Evolutionary conservation across 2,888 invertebrate species (phyloP).

Genomic region (Cephus pulcher): DNA sequence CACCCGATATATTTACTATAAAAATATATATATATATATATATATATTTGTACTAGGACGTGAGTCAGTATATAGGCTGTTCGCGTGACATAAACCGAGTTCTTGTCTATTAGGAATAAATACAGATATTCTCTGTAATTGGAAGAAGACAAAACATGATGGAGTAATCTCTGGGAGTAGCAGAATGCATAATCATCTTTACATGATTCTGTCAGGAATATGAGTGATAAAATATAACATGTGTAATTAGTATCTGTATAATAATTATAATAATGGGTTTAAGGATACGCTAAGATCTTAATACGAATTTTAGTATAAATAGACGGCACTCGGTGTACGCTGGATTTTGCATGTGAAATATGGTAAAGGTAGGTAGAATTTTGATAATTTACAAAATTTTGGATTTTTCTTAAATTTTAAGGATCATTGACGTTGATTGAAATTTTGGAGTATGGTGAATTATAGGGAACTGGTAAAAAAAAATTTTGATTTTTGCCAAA

Average conservation of each 20-base stretch:
- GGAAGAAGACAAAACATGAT: slow-evolving; percentile 36
- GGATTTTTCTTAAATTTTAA: background rate
- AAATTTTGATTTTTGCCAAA: background rate
- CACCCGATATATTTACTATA: background rate
- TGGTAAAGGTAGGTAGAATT: background rate
- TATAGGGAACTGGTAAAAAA: background rate
- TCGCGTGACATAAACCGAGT: slow-evolving; percentile 54
- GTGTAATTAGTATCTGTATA: background rate
- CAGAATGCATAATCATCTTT: background rate
- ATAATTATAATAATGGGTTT: background rate
- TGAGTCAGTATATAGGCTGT: background rate
- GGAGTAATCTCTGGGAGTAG: slow-evolving; percentile 21
- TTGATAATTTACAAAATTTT: too few relatives aligned
- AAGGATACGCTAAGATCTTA: background rate
- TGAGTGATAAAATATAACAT: background rate
- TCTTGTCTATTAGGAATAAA: slow-evolving; percentile 62
- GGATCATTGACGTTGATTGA: background rate
- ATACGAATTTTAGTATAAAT: background rate
- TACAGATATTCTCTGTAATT: slow-evolving; percentile 51
- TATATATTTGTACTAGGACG: background rate
- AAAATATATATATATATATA: background rate
- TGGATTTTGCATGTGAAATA: background rate
- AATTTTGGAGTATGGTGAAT: background rate
- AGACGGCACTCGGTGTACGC: background rate
- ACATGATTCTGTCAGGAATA: background rate